Evolutionary conservation across 2,888 invertebrate genomes (phyloP), one percentile per base, ranked within the genome.

Genomic region (Lithophane semibrunnea): DNA sequence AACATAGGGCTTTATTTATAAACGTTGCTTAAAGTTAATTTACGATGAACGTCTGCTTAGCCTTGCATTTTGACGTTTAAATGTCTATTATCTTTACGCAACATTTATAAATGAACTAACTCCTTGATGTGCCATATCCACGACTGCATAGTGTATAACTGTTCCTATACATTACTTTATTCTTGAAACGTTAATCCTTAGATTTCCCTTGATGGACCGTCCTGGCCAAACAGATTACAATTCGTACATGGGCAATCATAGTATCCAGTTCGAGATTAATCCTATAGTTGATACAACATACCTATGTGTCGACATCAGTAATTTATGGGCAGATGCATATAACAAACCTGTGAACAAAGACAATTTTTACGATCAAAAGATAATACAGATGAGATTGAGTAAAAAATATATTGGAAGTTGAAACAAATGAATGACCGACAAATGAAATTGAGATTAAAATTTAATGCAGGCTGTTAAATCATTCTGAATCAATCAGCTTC

Each of bases 321-420:
- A 16, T 18, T 58, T 10, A 67, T 18, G 5, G 21, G 24, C 16
- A 71, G 12, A 24, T 10, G 13, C 9, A 60, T n/a, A n/a, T 61
- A 0, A 78, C 84, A 58, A 79, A 82, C 81, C 81, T 82, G 80
- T 8, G 37, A 73, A 49, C 10, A 73, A 79, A 66, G 24, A 21
- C 1, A 68, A 12, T 10, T 37, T 0, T 68, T 44, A 44, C 7
- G 64, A n/a, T 44, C n/a, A 44, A 29, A 44, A 21, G 9, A 24
- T 29, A 67, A 29, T 29, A 29, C 5, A 13, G 49, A 52, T 13
- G 21, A 52, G 13, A 37, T 37, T 37, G 16, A 37, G 2, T 21
- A 10, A 67, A 52, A 58, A 52, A n/a, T 9, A 52, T 5, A 1
- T 37, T 21, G 0, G 2, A 47, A 47, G 9, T 9, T 29, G 29